phyloP scores from a whole-genome alignment of 2,888 invertebrate genomes.

The Lordiphosa andalusiaca region DNA sequence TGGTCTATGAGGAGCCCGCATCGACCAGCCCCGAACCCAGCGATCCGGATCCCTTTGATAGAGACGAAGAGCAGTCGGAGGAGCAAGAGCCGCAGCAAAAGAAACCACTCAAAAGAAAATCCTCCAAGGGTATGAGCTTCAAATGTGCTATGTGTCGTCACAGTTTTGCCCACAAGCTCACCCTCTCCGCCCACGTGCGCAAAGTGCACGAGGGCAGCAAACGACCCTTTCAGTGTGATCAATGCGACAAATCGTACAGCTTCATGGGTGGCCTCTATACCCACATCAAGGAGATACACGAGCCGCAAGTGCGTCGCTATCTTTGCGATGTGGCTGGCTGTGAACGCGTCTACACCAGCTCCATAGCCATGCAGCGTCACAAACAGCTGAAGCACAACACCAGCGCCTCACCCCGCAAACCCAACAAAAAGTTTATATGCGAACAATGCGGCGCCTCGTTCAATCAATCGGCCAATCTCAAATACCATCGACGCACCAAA shows the following conservation, averaged over 20 bases:
- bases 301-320: constrained; percentile 60
- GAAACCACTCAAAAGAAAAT: not conserved
- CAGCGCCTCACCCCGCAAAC: constrained; percentile 17
- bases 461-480: constrained; percentile 76
- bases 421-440: constrained; percentile 68
- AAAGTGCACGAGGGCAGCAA: constrained; percentile 76
- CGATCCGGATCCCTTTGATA: constrained; percentile 57
- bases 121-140: constrained; percentile 53
- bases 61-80: not conserved
- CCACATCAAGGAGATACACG: constrained; percentile 74
- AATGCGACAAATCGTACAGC: constrained; percentile 75
- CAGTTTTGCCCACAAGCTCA: constrained; percentile 71
- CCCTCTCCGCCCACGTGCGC: constrained; percentile 70
- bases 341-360: constrained; percentile 74
- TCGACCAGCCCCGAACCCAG: not conserved
- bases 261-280: constrained; percentile 77
- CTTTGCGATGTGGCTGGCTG: constrained; percentile 71
- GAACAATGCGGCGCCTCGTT: constrained; percentile 78
- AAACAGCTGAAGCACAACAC: constrained; percentile 73
- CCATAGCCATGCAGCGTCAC: constrained; percentile 76
- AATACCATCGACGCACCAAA: constrained; percentile 75
- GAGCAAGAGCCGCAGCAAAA: not conserved
- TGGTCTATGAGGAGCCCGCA: constrained; percentile 54
- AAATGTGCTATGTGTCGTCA: constrained; percentile 69
- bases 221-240: constrained; percentile 73